Conservation (phyloP, 2,797 vertebrate species). For the Eulemur albifrons region DNA sequence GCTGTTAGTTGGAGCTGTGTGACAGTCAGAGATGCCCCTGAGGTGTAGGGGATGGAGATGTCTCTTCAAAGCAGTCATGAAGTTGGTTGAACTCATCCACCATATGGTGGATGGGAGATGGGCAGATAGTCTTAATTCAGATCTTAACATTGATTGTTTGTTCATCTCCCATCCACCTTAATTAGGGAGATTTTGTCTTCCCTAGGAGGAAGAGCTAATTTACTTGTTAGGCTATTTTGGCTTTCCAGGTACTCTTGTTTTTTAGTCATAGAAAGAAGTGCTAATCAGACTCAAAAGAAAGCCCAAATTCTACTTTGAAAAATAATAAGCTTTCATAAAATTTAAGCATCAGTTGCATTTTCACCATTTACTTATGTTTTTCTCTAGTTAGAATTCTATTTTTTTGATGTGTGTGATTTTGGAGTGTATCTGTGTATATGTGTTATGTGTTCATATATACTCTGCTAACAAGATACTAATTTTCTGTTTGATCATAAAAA, state of each 20-base stretch:
- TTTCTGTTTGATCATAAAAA: conserved; percentile 32
- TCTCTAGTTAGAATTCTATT: background rate
- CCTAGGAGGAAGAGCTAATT: background rate
- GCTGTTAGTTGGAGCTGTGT: background rate
- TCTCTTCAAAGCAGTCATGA: background rate
- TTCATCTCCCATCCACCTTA: background rate
- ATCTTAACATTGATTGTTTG: background rate
- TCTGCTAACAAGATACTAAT: conserved; percentile 21
- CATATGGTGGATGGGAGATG: background rate
- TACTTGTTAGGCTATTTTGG: background rate
- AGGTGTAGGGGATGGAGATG: background rate
- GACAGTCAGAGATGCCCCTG: background rate
- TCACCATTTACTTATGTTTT: background rate
- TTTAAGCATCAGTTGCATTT: conserved; percentile 27
- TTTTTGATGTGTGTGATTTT: background rate
- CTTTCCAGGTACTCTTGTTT: background rate
- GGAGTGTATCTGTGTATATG: background rate
- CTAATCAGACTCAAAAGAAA: conserved; percentile 28
- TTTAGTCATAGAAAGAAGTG: background rate
- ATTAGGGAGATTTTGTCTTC: background rate
- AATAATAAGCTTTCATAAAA: conserved; percentile 24
- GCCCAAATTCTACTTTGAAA: conserved; percentile 12
- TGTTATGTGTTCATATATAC: background rate
- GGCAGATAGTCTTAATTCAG: background rate
- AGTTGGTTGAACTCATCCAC: background rate